Base-by-base conservation (phyloP, 2,797 vertebrate genomes). In the Parauchenoglanis ngamensis region DNA sequence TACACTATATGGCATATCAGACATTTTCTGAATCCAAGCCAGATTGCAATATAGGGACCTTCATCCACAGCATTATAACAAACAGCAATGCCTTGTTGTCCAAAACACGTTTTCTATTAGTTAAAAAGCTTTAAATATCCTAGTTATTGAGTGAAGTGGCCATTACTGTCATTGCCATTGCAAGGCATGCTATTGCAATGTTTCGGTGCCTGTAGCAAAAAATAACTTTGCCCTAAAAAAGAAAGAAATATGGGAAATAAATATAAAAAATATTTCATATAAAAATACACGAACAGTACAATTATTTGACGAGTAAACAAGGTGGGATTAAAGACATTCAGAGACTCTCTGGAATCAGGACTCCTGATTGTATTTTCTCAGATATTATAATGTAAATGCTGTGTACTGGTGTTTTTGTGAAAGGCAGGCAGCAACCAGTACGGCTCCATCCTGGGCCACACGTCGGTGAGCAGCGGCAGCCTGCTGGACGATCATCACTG, bases 401-500 rank as follows among this genome's bases (percentile, higher is more conserved):
- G 25, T 13, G n/a, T 28, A 19, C 21, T 0, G 49, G 15, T 67
- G 10, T 52, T 82, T 83, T 44, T 87, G 19, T 76, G 12, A 85
- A 85, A 75, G 89, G 52, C 93, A 99, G 98, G 98, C 88, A 99
- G 98, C 93, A 99, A 99, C 93, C 98, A 98, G 92, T 97, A 98
- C 7, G 97, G 98, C 44, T 98, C 98, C 54, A 99, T 99, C 91
- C 95, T 98, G 86, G 98, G 98, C 57, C 98, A 99, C 88, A 99
- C 98, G 0, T 98, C 97, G 0, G 97, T 99, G 92, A 98, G 94
- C 46, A 97, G 96, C 0, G 98, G 98, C 89, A 99, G 98, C 87
- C 96, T 99, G 65, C 91, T 99, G 92, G 98, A 99, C 5, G 98
- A 99, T 87, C 97, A 97, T 92, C 98, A 99, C 90, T 99, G 98